Percentiles rank a stretch among this genome's conserved stretches.
phyloP scores from a whole-genome alignment of 2,888 invertebrate species.

The Steinernema scapterisci region DNA sequence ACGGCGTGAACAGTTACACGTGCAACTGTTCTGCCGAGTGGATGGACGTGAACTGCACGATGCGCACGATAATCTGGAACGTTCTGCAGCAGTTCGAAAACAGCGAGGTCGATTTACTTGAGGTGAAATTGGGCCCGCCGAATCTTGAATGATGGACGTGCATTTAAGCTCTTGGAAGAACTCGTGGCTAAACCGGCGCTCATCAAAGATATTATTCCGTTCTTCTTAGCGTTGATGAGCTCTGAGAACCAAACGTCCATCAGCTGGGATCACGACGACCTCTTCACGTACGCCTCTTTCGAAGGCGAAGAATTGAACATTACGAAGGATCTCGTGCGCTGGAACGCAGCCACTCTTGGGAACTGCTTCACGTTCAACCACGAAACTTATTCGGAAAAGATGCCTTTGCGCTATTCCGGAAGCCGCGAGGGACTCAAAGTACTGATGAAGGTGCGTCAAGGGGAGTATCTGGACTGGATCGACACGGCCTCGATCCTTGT shows the following conservation, averaged over 20 bases:
- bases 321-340: conserved; percentile 26
- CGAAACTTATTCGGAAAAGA: conserved; percentile 16
- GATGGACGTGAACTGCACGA: neutral
- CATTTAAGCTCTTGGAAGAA: neutral
- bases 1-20: neutral
- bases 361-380: conserved; percentile 51
- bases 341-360: conserved; percentile 43
- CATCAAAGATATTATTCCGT: neutral
- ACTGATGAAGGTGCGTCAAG: conserved; percentile 35
- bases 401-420: conserved; percentile 32
- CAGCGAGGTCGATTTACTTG: neutral
- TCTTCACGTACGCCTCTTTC: conserved; percentile 42
- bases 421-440: conserved; percentile 37
- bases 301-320: conserved; percentile 37
- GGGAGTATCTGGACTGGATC: conserved; percentile 42
- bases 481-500: conserved; percentile 37
- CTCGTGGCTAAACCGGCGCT: neutral
- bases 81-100: neutral
- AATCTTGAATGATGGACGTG: neutral
- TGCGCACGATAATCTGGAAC: conserved; percentile 4
- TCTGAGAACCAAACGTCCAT: conserved; percentile 37
- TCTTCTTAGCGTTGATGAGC: conserved; percentile 32
- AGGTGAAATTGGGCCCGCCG: neutral
- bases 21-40: conserved; percentile 20
- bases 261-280: conserved; percentile 42